Evolutionary conservation across 2,113 vertebrate species (phyloP), one percentile per base, ranked within the genome.

Genomic region (Phaethornis superciliosus): DNA sequence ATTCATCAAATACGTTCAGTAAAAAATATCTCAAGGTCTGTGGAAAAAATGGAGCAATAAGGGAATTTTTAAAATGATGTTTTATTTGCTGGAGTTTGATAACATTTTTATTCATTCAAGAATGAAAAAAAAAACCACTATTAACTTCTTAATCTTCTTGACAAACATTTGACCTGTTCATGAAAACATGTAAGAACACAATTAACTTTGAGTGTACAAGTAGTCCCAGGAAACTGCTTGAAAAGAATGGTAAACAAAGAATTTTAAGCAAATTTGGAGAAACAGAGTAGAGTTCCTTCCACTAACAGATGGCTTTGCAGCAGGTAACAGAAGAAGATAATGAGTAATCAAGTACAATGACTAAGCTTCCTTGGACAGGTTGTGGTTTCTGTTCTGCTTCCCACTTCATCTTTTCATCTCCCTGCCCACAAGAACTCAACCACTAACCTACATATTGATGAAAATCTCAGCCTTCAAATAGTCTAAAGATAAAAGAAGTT

Each of bases 311-410:
- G 96, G 95, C 42, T 78, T 92, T 96, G 56, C 94, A 96, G 95
- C 95, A 96, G 96, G 95, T 95, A 96, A 85, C 94, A 96, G 88
- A 78, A 85, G 75, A 96, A 86, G 80, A 83, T 90, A 95, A 93
- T 96, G 94, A 95, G 85, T 96, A 96, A 96, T 95, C 71, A 74
- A 95, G 60, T 92, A 60, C 80, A 95, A 74, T 96, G 96, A 96
- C 90, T 96, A 93, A 95, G 82, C 92, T 96, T 81, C 75, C 82
- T 91, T 83, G 93, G 92, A 95, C 88, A 94, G 82, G 90, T 70
- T 91, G 78, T 93, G 58, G 88, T 96, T 93, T 94, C 63, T 72
- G 1, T 81, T 85, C 70, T 71, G 52, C 67, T 91, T 91, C 67
- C 49, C 46, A 58, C 68, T 91, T 91, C 15, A 65, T 78, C 22